A percentile compares a stretch with the other conserved stretches of the same genome.
These are phyloP conservation scores for Eupithecia centaureata DNA, from an alignment of 2,888 invertebrate species.

Conservation along the genomic window DNA sequence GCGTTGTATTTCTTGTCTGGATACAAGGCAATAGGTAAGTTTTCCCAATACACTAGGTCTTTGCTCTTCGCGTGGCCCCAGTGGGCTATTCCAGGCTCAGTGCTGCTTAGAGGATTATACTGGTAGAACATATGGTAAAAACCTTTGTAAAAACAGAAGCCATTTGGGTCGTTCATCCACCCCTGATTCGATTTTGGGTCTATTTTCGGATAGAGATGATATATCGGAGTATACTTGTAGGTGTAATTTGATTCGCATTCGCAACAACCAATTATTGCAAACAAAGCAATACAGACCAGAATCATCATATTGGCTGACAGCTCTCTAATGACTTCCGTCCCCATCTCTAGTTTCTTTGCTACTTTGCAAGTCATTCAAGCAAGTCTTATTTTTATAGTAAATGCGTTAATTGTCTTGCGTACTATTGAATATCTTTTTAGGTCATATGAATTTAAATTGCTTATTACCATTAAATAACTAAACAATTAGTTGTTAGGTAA, in stretches of 20 bases:
- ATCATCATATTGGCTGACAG: constrained; percentile 39
- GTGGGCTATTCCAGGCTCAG: constrained; percentile 64
- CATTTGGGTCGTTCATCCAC: constrained; percentile 85
- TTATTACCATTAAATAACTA: neutral
- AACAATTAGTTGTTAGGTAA: too few relatives aligned
- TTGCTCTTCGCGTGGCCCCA: constrained; percentile 81
- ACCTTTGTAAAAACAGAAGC: constrained; percentile 66
- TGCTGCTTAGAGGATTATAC: constrained; percentile 69
- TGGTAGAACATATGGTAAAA: constrained; percentile 81
- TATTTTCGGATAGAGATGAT: constrained; percentile 61
- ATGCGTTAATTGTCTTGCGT: neutral
- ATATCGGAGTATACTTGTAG: constrained; percentile 60
- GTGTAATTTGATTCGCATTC: constrained; percentile 44
- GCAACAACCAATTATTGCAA: constrained; percentile 45
- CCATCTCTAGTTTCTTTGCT: constrained; percentile 37
- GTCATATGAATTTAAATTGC: neutral
- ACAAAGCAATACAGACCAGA: constrained; percentile 43
- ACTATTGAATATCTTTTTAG: neutral
- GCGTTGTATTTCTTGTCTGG: constrained; percentile 71
- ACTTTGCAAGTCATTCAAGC: constrained; percentile 38
- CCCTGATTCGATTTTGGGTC: constrained; percentile 47
- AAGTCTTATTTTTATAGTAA: constrained; percentile 28
- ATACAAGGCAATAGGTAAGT: constrained; percentile 73
- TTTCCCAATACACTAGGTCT: constrained; percentile 77
- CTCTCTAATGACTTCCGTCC: neutral